phyloP scores from a whole-genome alignment of 1,140 invertebrate species.

The Maconellicoccus hirsutus region DNA sequence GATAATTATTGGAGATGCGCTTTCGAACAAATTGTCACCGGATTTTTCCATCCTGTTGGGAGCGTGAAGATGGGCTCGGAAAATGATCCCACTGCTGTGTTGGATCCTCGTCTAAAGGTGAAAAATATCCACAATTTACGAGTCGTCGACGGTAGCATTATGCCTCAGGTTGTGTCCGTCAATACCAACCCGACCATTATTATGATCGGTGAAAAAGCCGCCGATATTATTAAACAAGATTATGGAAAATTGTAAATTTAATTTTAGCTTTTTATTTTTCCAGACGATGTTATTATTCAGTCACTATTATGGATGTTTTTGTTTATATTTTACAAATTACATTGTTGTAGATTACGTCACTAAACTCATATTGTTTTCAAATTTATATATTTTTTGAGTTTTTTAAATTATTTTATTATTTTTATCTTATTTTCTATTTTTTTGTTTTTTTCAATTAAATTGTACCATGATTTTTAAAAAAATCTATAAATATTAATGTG shows the following conservation, averaged over 20 bases:
- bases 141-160: conserved; percentile 37
- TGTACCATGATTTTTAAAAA: no score
- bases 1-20: conserved; percentile 34
- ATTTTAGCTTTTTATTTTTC: no score
- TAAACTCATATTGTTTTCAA: no score
- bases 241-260: background rate
- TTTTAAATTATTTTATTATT: no score
- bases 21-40: conserved; percentile 30
- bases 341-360: no score
- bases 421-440: no score
- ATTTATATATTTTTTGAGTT: no score
- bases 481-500: no score
- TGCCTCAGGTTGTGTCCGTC: conserved; percentile 35
- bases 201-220: conserved; percentile 46
- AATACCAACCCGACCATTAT: conserved; percentile 36
- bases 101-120: conserved; percentile 38
- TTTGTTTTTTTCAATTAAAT: no score
- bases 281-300: no score
- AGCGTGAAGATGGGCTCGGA: conserved; percentile 27
- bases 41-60: conserved; percentile 33
- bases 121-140: conserved; percentile 32
- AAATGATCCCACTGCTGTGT: conserved; percentile 37
- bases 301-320: no score
- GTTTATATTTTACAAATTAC: no score
- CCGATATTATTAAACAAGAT: conserved; percentile 39